phyloP scores from a whole-genome alignment of 2,797 vertebrate genomes.

The Bucorvus abyssinicus region DNA sequence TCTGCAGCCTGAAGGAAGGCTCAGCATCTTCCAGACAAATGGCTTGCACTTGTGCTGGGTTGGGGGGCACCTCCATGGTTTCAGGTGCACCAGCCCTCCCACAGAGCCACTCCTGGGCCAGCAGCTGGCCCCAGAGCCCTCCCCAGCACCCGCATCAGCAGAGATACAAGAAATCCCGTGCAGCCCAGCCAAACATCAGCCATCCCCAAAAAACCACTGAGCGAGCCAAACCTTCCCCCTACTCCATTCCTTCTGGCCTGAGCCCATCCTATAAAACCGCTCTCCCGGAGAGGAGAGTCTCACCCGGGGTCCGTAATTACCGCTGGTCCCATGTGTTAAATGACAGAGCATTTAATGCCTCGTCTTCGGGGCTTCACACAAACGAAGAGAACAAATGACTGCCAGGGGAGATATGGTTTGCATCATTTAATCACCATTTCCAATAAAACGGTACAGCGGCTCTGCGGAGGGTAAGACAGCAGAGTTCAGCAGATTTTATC shows the following conservation, averaged over 20 bases:
- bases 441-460: slow-evolving; percentile 39
- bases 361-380: background rate
- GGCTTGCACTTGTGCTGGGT: background rate
- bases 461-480: slow-evolving; percentile 55
- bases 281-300: background rate
- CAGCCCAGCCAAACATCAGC: background rate
- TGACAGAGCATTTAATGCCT: background rate
- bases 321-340: background rate
- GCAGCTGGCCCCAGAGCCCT: background rate
- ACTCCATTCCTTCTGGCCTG: background rate
- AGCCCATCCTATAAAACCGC: background rate
- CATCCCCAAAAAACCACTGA: background rate
- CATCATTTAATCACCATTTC: slow-evolving; percentile 60
- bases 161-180: background rate
- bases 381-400: slow-evolving; percentile 25
- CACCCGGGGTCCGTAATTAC: background rate
- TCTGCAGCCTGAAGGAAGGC: background rate
- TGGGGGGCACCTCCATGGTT: background rate
- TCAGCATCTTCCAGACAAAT: background rate
- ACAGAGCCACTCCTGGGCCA: background rate
- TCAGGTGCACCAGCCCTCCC: background rate
- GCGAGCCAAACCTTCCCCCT: background rate
- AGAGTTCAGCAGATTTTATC: slow-evolving; percentile 66
- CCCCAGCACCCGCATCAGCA: background rate
- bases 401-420: slow-evolving; percentile 58